A percentile compares a stretch with the other conserved stretches of the same genome.
These are phyloP conservation scores for Todiramphus saurophagus DNA, from an alignment of 2,113 vertebrate genomes.

Conservation along the genomic window DNA sequence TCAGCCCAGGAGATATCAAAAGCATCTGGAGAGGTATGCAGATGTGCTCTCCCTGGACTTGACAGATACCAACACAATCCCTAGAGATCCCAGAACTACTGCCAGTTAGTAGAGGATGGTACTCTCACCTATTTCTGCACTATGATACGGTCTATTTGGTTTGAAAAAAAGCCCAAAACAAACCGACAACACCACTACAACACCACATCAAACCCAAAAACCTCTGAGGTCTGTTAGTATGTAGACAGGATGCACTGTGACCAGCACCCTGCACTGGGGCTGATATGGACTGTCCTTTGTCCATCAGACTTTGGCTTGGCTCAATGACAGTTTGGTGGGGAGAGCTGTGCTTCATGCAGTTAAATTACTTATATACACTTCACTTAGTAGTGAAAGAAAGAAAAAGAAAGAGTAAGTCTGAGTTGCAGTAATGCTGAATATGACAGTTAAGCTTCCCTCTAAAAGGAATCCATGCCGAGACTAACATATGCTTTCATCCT, in stretches of 20 bases:
- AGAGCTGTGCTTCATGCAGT: background rate
- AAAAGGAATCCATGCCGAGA: slow-evolving; percentile 24
- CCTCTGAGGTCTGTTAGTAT: background rate
- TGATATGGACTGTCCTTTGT: background rate
- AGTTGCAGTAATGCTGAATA: background rate
- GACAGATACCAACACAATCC: fast-evolving
- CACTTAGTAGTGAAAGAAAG: background rate
- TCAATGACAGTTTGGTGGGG: background rate
- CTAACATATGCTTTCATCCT: slow-evolving; percentile 43
- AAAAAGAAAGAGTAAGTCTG: background rate
- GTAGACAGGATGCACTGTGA: background rate
- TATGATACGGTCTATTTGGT: background rate
- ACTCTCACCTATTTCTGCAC: background rate
- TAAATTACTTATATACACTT: background rate
- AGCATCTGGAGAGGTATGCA: background rate
- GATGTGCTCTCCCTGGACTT: background rate
- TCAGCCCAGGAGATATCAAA: background rate
- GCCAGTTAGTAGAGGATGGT: background rate
- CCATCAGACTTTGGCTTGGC: background rate
- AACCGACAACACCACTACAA: background rate
- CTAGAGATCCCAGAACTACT: background rate
- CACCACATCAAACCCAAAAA: background rate
- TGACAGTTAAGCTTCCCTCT: slow-evolving; percentile 15
- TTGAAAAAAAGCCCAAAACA: background rate
- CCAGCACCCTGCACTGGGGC: background rate